Percentiles rank a stretch among this genome's conserved stretches.
Conservation (phyloP, 2,113 vertebrate genomes). For the Oreochromis niloticus region DNA sequence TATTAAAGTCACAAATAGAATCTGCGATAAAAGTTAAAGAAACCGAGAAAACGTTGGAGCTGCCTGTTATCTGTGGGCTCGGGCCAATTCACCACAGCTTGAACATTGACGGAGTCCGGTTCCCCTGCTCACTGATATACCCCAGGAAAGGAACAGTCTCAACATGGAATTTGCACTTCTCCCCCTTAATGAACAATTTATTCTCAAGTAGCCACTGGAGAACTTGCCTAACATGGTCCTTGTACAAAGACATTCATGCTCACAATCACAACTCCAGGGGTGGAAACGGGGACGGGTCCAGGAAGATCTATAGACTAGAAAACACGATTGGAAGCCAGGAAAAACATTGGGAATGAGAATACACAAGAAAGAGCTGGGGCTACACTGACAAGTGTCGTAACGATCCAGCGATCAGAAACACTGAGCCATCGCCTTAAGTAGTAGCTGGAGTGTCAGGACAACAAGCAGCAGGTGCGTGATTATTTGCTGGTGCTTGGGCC, state of each 20-base stretch:
- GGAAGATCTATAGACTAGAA: neutral
- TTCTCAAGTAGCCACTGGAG: neutral
- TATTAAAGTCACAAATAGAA: neutral
- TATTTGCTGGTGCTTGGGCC: neutral
- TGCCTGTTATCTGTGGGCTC: neutral
- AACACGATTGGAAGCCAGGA: neutral
- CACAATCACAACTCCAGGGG: neutral
- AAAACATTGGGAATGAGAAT: neutral
- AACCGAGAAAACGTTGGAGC: neutral
- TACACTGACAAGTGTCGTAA: neutral
- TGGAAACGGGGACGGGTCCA: neutral
- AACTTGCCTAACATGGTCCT: neutral
- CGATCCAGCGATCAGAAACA: neutral
- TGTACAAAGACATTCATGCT: neutral
- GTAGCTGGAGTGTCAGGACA: neutral
- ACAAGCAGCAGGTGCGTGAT: neutral
- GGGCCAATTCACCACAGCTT: neutral
- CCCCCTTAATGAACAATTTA: neutral
- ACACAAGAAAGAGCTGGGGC: neutral
- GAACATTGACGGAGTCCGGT: neutral
- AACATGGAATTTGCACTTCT: neutral
- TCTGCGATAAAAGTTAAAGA: neutral
- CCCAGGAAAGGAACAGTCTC: neutral
- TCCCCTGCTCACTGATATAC: neutral
- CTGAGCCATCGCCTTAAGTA: neutral